A percentile compares a stretch with the other conserved stretches of the same genome.
Evolutionary conservation across 2,113 vertebrate genomes (phyloP).

Genomic region (Panthera leo): DNA sequence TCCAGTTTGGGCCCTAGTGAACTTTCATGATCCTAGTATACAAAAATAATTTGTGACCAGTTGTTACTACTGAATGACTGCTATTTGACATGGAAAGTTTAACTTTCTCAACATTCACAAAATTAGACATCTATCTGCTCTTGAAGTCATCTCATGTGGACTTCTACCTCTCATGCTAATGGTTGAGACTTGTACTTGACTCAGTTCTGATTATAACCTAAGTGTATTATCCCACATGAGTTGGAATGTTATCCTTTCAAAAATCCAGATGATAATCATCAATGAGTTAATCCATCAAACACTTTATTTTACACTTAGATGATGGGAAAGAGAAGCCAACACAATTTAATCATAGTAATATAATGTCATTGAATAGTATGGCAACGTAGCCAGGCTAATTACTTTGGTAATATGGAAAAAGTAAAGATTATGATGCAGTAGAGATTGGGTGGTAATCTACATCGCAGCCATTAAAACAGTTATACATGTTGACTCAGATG

Average conservation of each 20-base stretch:
- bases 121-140: not conserved
- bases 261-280: slow-evolving; percentile 10
- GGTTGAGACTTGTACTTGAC: not conserved
- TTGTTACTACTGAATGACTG: not conserved
- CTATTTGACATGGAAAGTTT: not conserved
- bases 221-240: not conserved
- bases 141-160: not conserved
- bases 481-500: not conserved
- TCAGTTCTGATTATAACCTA: not conserved
- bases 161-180: not conserved
- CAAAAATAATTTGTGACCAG: not conserved
- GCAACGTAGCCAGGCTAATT: not conserved
- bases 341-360: not conserved
- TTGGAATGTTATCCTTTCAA: not conserved
- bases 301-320: not conserved
- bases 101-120: not conserved
- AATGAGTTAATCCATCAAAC: not conserved
- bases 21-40: not conserved
- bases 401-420: not conserved
- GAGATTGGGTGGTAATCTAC: not conserved
- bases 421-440: not conserved
- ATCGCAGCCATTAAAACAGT: not conserved
- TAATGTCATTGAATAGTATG: not conserved
- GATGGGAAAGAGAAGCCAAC: not conserved
- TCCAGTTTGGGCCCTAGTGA: not conserved